Base-by-base conservation (phyloP, 2,888 invertebrate species). In the Elysia crispata region DNA sequence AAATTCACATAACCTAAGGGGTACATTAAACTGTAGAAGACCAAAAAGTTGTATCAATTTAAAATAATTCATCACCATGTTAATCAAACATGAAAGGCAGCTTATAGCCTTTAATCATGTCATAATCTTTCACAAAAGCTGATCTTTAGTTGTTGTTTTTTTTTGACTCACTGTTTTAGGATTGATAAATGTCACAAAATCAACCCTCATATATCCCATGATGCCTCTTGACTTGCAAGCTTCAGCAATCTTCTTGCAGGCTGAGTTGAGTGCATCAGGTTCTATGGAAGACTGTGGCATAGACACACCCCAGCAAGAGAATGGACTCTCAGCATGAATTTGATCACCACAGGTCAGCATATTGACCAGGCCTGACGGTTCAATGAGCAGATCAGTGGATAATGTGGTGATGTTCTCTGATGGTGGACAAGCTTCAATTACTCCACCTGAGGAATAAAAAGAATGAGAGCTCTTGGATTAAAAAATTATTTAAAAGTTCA, bases 101-200 rank as follows among this genome's bases (percentile, higher is more conserved):
- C 11, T 11, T 11, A 41, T 11, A 41, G 41, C 41, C 11, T 41
- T 41, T 41, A 41, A 41, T n/a, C n/a, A n/a, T n/a, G n/a, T n/a
- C n/a, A n/a, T 3, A 41, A 41, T 3, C 11, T 6, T 41, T 41
- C 5, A 41, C 11, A 3, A 41, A 41, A 41, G 41, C 41, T 41
- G 11, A 30, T 25, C 15, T 66, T 25, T 11, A 20, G 18, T 28
- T 13, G 15, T 30, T 28, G 15, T 69, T 49, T 25, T 33, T 70
- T n/a, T 20, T n/a, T 0, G n/a, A 62, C 82, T 83, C 76, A 84
- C 84, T 18, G 82, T 76, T 69, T 87, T 86, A 0, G 88, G 87
- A 80, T 92, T 87, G 64, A 92, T 91, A 83, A 92, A 92, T 8
- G 92, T 92, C 33, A 91, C 90, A 88, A 92, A 92, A 83, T 92